These are phyloP conservation scores for Penaeus indicus DNA, from an alignment of 1,140 invertebrate genomes.

Conservation along the genomic window DNA sequence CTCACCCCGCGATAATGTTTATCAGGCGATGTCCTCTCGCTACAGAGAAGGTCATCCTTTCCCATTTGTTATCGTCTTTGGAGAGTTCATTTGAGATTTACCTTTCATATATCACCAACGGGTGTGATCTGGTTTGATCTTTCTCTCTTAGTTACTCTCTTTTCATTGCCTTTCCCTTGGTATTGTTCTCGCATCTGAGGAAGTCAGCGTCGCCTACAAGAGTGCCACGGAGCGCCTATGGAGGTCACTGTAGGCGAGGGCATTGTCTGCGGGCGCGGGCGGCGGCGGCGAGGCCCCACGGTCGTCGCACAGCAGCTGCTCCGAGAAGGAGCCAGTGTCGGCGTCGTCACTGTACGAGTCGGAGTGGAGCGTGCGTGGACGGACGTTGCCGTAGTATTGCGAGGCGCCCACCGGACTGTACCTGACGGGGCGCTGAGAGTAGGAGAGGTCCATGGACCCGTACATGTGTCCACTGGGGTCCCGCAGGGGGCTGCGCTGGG, in stretches of 20 bases:
- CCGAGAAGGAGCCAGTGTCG: conserved; percentile 54
- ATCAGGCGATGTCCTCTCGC: no score
- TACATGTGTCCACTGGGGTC: conserved; percentile 37
- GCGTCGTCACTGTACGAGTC: conserved; percentile 44
- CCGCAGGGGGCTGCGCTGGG: conserved; percentile 34
- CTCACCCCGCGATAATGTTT: no score
- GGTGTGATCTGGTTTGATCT: no score
- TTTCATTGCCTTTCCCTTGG: neutral
- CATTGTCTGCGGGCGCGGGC: conserved; percentile 61
- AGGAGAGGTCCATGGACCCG: conserved; percentile 32
- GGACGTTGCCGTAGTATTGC: conserved; percentile 46
- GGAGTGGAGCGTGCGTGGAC: conserved; percentile 44
- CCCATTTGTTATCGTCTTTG: no score
- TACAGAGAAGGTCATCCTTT: no score
- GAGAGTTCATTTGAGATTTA: no score
- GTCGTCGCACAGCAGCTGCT: conserved; percentile 63
- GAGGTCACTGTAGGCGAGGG: conserved; percentile 35
- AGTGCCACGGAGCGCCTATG: conserved; percentile 48
- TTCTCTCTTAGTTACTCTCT: conserved; percentile 25
- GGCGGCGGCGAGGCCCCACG: conserved; percentile 63
- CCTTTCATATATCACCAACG: no score
- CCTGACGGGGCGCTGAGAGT: conserved; percentile 52
- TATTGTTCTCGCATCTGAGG: neutral
- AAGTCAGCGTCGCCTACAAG: conserved; percentile 26
- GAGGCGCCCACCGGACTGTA: conserved; percentile 45